A percentile compares a stretch with the other conserved stretches of the same genome.
phyloP scores from a whole-genome alignment of 2,888 invertebrate species.

The Stenchaetothrips biformis region DNA sequence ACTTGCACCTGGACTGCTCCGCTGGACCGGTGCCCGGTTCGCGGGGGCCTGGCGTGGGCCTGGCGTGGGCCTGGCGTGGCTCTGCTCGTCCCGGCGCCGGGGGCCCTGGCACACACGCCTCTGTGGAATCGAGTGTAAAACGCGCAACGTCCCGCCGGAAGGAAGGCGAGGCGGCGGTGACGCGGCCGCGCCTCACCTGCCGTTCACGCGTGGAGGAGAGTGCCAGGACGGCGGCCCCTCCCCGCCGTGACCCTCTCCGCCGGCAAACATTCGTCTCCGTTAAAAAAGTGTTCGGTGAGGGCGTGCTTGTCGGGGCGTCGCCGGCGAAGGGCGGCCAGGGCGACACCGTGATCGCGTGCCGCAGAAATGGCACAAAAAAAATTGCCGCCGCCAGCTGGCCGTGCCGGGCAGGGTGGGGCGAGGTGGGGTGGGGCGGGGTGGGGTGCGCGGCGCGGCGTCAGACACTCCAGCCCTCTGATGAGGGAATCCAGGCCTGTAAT shows the following conservation, averaged over 20 bases:
- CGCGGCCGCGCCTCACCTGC: too few species aligned
- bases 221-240: too few species aligned
- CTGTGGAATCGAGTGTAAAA: too few species aligned
- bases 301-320: neutral
- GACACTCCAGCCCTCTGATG: slow-evolving; percentile 7
- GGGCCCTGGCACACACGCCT: too few species aligned
- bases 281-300: neutral
- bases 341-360: neutral
- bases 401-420: neutral
- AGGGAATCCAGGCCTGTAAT: slow-evolving; percentile 9
- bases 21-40: neutral
- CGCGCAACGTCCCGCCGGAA: too few species aligned
- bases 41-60: neutral
- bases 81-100: too few species aligned
- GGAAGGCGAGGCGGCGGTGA: too few species aligned
- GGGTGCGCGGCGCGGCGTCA: neutral
- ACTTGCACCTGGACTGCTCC: neutral
- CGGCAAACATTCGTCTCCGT: neutral
- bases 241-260: neutral
- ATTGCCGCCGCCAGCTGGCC: slow-evolving; percentile 9
- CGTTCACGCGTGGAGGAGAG: too few species aligned
- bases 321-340: neutral
- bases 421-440: neutral
- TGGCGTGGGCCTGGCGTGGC: too few species aligned
- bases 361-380: slow-evolving; percentile 11